Conservation (phyloP, 92 coral and sea anemone genomes). For the Actinostola sp. region DNA sequence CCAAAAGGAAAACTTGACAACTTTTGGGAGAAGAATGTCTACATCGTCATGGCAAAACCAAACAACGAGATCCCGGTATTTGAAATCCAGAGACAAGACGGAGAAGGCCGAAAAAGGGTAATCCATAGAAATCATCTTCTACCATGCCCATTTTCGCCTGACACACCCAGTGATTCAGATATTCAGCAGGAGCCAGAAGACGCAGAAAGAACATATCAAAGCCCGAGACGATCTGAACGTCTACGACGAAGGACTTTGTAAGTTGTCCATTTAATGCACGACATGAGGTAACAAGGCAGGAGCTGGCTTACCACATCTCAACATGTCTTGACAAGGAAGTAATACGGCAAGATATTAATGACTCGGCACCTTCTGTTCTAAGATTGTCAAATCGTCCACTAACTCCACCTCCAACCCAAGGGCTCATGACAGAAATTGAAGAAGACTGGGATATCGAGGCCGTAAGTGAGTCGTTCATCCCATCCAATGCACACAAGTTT, state of each 20-base stretch:
- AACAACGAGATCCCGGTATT: no score
- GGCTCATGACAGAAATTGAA: slow-evolving; percentile 15
- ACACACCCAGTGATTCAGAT: no score
- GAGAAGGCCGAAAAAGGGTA: no score
- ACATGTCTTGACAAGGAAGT: slow-evolving; percentile 66
- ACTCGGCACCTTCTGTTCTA: slow-evolving; percentile 31
- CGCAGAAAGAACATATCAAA: no score
- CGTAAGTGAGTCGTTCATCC: slow-evolving; percentile 35
- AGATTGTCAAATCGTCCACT: slow-evolving; percentile 29
- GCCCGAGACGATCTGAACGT: no score
- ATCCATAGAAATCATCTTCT: no score
- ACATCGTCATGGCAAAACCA: no score
- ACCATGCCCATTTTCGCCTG: no score
- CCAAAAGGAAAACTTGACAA: no score
- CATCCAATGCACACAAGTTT: slow-evolving; percentile 33
- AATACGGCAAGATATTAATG: slow-evolving; percentile 62
- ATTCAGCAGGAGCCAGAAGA: no score
- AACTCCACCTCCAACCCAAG: slow-evolving; percentile 45
- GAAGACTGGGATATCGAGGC: slow-evolving; percentile 66
- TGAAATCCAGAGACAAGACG: no score
- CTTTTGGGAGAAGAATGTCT: no score
- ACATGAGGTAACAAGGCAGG: slow-evolving; percentile 68
- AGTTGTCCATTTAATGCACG: slow-evolving; percentile 75
- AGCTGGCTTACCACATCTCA: slow-evolving; percentile 55
- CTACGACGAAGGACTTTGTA: slow-evolving; percentile 46